Evolutionary conservation across 2,888 invertebrate genomes (phyloP).

Genomic region (Lycia hirtaria): DNA sequence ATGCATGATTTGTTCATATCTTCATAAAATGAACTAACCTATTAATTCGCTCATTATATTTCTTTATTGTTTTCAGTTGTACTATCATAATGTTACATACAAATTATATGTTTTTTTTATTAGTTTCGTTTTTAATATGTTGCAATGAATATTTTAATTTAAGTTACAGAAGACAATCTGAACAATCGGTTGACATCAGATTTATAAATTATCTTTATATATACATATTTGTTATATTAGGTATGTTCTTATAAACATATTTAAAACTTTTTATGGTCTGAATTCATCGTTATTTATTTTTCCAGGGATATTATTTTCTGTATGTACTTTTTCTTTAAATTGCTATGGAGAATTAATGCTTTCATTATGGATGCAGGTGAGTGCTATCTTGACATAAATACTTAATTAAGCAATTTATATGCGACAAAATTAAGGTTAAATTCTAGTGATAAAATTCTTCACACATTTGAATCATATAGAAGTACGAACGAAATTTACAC

Average conservation of each 20-base stretch:
- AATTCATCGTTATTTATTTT: slow-evolving; percentile 43
- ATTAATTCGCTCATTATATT: too few relatives aligned
- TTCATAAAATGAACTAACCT: too few relatives aligned
- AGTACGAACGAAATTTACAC: slow-evolving; percentile 22
- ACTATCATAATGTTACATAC: too few relatives aligned
- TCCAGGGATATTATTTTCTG: slow-evolving; percentile 7
- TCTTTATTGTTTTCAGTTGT: too few relatives aligned
- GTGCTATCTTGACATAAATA: slow-evolving; percentile 42
- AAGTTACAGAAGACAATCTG: too few relatives aligned
- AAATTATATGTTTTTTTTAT: too few relatives aligned
- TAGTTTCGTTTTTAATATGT: too few relatives aligned
- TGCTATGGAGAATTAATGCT: slow-evolving; percentile 59
- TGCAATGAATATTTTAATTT: too few relatives aligned
- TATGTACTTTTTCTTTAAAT: slow-evolving; percentile 18
- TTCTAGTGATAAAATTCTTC: slow-evolving; percentile 24
- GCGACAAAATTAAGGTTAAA: slow-evolving; percentile 36
- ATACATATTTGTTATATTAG: too few relatives aligned
- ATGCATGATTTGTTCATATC: too few relatives aligned
- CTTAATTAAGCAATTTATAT: slow-evolving; percentile 37
- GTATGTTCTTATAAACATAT: neutral
- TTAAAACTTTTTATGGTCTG: slow-evolving; percentile 36
- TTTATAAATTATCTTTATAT: too few relatives aligned
- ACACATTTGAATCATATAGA: slow-evolving; percentile 4
- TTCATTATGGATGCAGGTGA: slow-evolving; percentile 50
- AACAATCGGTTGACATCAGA: too few relatives aligned